Percentiles rank a stretch among this genome's conserved stretches.
phyloP scores from a whole-genome alignment of 2,888 invertebrate genomes.

The Drosophila sordidula region DNA sequence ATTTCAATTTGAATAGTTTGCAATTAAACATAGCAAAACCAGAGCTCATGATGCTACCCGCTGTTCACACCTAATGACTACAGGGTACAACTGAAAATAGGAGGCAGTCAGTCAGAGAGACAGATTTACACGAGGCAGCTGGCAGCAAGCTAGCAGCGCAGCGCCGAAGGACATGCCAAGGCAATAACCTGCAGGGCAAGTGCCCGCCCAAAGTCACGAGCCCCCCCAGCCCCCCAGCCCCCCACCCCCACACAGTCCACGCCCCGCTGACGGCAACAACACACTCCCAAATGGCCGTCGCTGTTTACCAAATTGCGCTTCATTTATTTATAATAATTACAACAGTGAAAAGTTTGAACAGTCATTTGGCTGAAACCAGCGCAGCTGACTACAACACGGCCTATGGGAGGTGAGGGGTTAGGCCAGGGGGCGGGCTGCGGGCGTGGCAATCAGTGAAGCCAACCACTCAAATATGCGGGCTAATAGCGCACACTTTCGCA shows the following conservation, averaged over 20 bases:
- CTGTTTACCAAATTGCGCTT: conserved; percentile 71
- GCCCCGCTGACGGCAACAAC: background rate
- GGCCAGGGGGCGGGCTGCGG: too few relatives aligned
- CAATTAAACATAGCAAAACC: too few relatives aligned
- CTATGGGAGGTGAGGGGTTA: too few relatives aligned
- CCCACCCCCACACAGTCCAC: background rate
- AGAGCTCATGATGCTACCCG: background rate
- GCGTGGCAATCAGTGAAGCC: conserved; percentile 45
- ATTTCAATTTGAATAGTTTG: too few relatives aligned
- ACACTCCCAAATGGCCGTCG: conserved; percentile 26
- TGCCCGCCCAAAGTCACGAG: background rate
- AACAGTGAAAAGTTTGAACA: conserved; percentile 75
- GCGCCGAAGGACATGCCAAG: conserved; percentile 38
- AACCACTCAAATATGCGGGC: conserved; percentile 71
- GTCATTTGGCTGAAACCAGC: conserved; percentile 56
- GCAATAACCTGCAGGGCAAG: conserved; percentile 35
- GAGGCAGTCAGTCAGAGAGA: background rate
- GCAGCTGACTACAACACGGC: conserved; percentile 39
- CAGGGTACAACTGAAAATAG: background rate
- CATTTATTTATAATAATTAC: conserved; percentile 81
- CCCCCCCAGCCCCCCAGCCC: background rate
- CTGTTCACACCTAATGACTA: background rate
- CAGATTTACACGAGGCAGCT: conserved; percentile 9
- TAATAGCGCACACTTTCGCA: conserved; percentile 56
- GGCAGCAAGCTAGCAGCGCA: background rate